Percentiles rank a stretch among this genome's conserved stretches.
These are phyloP conservation scores for Euplagia quadripunctaria DNA, from an alignment of 2,888 invertebrate species.

Conservation along the genomic window DNA sequence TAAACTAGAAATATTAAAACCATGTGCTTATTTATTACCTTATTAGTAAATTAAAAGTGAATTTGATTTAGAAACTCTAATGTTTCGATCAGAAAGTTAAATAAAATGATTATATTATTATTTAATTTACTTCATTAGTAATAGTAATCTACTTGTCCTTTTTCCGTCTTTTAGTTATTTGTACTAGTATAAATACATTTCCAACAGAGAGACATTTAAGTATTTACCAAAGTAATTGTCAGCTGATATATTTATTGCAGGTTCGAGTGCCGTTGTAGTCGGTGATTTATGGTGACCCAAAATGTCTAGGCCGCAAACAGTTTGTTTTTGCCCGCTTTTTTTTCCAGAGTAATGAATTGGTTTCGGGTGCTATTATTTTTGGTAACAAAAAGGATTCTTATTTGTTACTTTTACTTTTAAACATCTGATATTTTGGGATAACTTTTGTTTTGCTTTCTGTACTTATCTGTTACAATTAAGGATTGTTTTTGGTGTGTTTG, in stretches of 20 bases:
- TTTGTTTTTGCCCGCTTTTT: constrained; percentile 48
- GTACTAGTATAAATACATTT: constrained; percentile 31
- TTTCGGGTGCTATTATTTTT: constrained; percentile 28
- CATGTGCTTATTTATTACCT: no score
- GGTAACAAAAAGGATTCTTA: constrained; percentile 26
- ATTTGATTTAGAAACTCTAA: no score
- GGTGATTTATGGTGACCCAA: constrained; percentile 58
- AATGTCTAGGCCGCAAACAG: constrained; percentile 35
- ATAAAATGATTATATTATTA: no score
- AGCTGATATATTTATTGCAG: constrained; percentile 70
- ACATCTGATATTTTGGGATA: constrained; percentile 15
- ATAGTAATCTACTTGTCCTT: neutral
- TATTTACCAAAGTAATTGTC: constrained; percentile 64
- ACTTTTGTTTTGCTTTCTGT: constrained; percentile 5
- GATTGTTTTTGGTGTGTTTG: neutral
- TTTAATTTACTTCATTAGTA: neutral
- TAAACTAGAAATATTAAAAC: no score
- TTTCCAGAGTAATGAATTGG: constrained; percentile 43
- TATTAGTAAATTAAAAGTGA: no score
- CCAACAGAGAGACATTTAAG: constrained; percentile 32
- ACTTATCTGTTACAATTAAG: neutral
- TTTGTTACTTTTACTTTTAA: constrained; percentile 19
- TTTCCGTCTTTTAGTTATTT: constrained; percentile 12
- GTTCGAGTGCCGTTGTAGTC: constrained; percentile 53
- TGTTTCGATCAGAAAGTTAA: no score